Evolutionary conservation across 2,797 vertebrate species (phyloP).

Genomic region (Fundulus diaphanus): DNA sequence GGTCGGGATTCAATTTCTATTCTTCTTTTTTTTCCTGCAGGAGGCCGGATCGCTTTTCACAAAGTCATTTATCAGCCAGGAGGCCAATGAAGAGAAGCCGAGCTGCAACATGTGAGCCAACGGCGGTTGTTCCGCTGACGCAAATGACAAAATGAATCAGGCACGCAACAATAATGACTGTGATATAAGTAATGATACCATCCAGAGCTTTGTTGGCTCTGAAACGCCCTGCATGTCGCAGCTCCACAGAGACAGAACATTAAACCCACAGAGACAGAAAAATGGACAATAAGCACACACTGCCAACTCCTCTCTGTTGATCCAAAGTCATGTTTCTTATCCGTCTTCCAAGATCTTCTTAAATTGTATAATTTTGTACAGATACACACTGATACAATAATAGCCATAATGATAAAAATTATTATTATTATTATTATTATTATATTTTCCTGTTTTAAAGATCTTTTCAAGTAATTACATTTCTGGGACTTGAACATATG

Average conservation of each 20-base stretch:
- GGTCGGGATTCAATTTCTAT: constrained; percentile 75
- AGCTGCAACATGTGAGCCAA: constrained; percentile 67
- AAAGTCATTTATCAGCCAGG: constrained; percentile 71
- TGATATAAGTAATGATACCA: constrained; percentile 64
- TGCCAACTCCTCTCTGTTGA: too few relatives aligned
- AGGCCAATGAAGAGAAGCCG: constrained; percentile 59
- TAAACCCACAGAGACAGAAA: constrained; percentile 5
- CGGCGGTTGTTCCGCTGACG: constrained; percentile 65
- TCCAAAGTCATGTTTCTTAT: too few relatives aligned
- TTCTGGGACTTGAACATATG: neutral
- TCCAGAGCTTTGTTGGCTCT: constrained; percentile 46
- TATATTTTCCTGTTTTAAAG: too few relatives aligned
- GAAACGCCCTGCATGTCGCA: constrained; percentile 14
- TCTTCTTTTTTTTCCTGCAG: constrained; percentile 59
- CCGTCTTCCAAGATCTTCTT: too few relatives aligned
- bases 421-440: too few relatives aligned
- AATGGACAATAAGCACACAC: too few relatives aligned
- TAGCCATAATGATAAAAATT: too few relatives aligned
- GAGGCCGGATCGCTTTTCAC: constrained; percentile 66
- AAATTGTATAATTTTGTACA: too few relatives aligned
- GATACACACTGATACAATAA: too few relatives aligned
- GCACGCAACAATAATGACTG: constrained; percentile 50
- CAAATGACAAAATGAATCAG: constrained; percentile 71
- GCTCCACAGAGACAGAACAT: constrained; percentile 8
- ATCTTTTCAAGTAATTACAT: too few relatives aligned